These are phyloP conservation scores for Druon quercuslanigerum DNA, from an alignment of 1,140 invertebrate species.

Conservation along the genomic window DNA sequence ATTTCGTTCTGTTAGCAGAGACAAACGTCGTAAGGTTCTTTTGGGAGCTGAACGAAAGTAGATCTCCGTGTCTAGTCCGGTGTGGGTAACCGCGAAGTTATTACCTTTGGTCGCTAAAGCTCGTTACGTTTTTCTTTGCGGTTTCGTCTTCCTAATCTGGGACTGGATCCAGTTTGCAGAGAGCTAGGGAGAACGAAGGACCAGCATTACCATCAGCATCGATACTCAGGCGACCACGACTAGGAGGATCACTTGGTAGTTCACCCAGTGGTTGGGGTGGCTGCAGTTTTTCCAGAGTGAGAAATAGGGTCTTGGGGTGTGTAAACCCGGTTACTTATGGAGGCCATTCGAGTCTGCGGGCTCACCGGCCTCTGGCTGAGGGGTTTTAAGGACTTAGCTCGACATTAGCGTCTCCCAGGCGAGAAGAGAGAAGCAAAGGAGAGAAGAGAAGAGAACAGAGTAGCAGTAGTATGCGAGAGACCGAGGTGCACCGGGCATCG, in stretches of 20 bases:
- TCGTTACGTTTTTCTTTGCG: constrained; percentile 1
- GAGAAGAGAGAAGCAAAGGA: constrained; percentile 36
- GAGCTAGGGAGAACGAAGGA: neutral
- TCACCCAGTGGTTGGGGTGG: neutral
- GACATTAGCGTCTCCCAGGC: constrained; percentile 68
- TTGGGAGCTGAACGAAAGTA: constrained; percentile 8
- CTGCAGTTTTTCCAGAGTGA: constrained; percentile 66
- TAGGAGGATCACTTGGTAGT: constrained; percentile 4
- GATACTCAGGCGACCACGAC: neutral
- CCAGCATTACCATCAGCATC: neutral
- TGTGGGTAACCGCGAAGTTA: constrained; percentile 21
- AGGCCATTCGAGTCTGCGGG: constrained; percentile 71
- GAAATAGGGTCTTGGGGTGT: constrained; percentile 72
- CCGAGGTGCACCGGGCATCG: constrained; percentile 50
- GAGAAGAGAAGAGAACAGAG: constrained; percentile 39
- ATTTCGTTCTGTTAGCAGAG: neutral
- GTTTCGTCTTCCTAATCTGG: constrained; percentile 17
- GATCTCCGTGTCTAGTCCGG: constrained; percentile 16
- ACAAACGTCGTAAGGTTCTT: neutral
- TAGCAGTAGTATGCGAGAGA: constrained; percentile 46
- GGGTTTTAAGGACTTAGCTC: constrained; percentile 74
- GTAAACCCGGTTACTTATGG: constrained; percentile 74
- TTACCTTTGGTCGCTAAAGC: constrained; percentile 5
- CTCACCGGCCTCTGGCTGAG: constrained; percentile 54
- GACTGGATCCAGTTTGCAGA: neutral